Base-by-base conservation (phyloP, 2,797 vertebrate species). In the Melanotaenia maccullochi region DNA sequence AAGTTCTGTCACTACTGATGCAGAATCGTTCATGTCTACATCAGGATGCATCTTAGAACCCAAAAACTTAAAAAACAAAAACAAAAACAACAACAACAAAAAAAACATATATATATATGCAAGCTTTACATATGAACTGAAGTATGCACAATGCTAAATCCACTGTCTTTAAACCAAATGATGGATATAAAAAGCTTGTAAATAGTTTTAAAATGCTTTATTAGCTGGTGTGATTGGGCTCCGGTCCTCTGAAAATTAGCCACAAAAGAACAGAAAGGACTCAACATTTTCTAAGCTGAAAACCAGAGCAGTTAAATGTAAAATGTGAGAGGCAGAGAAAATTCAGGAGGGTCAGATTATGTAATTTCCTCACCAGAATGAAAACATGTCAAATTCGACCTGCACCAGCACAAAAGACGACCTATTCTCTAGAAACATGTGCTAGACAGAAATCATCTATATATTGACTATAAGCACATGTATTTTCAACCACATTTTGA, bases 351-450 rank as follows among this genome's bases (percentile, higher is more conserved):
- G 59, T 40, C 9, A 22, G n/a, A 62, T 88, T 78, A 87, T 65
- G 68, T 85, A 18, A 86, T 85, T 88, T 86, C 87, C 80, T 80
- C 54, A 71, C 68, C 9, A 1, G 80, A 83, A 79, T 85, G 47
- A 49, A 49, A 22, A 49, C 47, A 49, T 49, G 44, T 44, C 42
- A 44, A 44, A 44, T 44, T 44, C 6, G 16, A 44, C 42, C 42
- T 20, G 42, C 42, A 71, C 61, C 61, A 73, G 64, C n/a, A 24
- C 28, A 75, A 57, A 74, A 73, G 60, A 54, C 4, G 11, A 28
- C 20, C 25, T 57, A 60, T 85, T 79, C 78, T 71, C 61, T 51
- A 49, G 62, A 79, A 77, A 82, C 6, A 20, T 0, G 24, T 5
- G 52, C 42, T 54, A 25, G 60, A 44, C 58, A 33, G 47, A 51